These are phyloP conservation scores for Proteles cristata DNA, from an alignment of 2,113 vertebrate genomes.

Conservation along the genomic window DNA sequence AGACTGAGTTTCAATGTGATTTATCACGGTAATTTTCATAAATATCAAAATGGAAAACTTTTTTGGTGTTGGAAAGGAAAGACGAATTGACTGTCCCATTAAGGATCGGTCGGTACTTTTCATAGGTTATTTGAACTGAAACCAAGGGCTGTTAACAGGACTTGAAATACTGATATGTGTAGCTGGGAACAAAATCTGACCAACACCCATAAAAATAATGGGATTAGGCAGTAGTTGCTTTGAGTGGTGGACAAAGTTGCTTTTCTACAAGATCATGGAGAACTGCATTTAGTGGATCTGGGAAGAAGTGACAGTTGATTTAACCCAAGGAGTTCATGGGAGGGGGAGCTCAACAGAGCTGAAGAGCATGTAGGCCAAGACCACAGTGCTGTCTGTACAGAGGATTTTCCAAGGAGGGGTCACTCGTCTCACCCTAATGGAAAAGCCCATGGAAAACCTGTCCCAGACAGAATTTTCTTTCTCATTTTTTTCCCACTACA, in stretches of 20 bases:
- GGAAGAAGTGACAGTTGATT: conserved; percentile 2
- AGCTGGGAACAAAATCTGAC: not conserved
- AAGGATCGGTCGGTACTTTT: conserved; percentile 37
- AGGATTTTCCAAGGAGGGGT: not conserved
- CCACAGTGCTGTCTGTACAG: not conserved
- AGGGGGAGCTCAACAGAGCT: not conserved
- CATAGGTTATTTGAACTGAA: conserved; percentile 47
- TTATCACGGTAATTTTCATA: conserved; percentile 74
- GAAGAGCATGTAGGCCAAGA: not conserved
- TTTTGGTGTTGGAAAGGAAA: conserved; percentile 55
- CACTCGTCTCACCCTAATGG: not conserved
- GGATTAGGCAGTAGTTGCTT: conserved; percentile 13
- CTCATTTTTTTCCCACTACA: too few relatives aligned
- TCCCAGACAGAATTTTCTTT: not conserved
- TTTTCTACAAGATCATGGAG: conserved; percentile 48
- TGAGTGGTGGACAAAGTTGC: not conserved
- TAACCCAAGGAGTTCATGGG: not conserved
- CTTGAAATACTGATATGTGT: conserved; percentile 47
- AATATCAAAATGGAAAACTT: conserved; percentile 70
- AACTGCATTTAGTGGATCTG: not conserved
- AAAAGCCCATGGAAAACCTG: not conserved
- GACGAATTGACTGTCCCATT: conserved; percentile 53
- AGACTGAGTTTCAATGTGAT: conserved; percentile 35
- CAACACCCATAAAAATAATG: not conserved
- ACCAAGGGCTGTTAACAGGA: conserved; percentile 44